A percentile compares a stretch with the other conserved stretches of the same genome.
Evolutionary conservation across 2,113 vertebrate genomes (phyloP).

Genomic region (Brachypodius melanocephalos): DNA sequence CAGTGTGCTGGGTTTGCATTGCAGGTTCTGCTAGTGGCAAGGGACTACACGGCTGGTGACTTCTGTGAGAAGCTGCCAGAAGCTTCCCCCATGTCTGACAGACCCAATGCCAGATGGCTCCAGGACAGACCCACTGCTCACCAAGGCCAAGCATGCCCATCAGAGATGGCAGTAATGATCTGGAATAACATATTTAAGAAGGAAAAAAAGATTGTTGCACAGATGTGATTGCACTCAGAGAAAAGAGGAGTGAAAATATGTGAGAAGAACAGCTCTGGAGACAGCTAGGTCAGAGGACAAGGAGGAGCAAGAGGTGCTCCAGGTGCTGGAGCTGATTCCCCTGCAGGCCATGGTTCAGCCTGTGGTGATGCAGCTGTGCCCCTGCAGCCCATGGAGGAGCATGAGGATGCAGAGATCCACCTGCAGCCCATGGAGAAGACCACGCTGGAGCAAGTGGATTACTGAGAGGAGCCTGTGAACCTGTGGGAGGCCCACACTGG

Average conservation of each 20-base stretch:
- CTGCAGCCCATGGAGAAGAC: neutral
- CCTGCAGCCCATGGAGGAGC: neutral
- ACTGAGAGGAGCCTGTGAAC: neutral
- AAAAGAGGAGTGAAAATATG: neutral
- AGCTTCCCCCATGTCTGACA: neutral
- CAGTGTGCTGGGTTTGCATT: neutral
- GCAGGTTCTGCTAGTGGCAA: neutral
- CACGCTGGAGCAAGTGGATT: neutral
- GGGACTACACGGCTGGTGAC: neutral
- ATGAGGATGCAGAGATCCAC: neutral
- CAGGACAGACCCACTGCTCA: neutral
- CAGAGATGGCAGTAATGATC: neutral
- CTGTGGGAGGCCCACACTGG: fast-evolving
- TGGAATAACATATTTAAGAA: neutral
- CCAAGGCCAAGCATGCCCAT: neutral
- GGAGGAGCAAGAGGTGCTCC: neutral
- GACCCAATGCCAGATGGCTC: fast-evolving
- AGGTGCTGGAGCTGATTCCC: neutral
- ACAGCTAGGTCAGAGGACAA: neutral
- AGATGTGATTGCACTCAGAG: neutral
- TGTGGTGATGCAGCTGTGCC: neutral
- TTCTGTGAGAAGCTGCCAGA: neutral
- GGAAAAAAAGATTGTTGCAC: neutral
- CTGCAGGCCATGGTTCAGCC: neutral
- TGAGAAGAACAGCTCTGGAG: neutral